phyloP scores from a whole-genome alignment of 2,888 invertebrate species.

The Drosophila algonquin region DNA sequence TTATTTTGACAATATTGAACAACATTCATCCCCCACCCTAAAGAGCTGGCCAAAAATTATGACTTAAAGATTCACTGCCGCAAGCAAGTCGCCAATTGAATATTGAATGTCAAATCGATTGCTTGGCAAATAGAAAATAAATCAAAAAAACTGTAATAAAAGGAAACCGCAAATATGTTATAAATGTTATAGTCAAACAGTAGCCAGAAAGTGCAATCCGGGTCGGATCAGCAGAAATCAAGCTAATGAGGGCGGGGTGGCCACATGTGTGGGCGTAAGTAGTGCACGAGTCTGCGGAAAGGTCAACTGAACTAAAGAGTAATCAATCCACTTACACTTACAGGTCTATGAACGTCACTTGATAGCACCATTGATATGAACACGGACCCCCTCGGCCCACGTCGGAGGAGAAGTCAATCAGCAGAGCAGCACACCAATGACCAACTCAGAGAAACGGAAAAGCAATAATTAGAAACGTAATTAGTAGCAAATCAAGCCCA shows the following conservation, averaged over 20 bases:
- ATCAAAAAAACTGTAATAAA: conserved; percentile 1
- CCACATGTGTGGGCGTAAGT: conserved; percentile 16
- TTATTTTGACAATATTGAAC: conserved; percentile 9
- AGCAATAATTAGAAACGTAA: conserved; percentile 73
- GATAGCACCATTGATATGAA: neutral
- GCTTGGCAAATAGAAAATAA: conserved; percentile 14
- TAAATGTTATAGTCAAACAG: conserved; percentile 1
- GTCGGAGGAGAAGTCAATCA: neutral
- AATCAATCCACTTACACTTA: neutral
- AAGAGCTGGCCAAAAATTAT: neutral
- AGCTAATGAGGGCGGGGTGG: conserved; percentile 5
- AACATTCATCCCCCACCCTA: neutral
- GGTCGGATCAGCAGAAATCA: neutral
- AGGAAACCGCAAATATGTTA: neutral
- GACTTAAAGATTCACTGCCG: conserved; percentile 9
- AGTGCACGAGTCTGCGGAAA: conserved; percentile 32
- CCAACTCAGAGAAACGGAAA: conserved; percentile 44
- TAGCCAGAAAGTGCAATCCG: neutral
- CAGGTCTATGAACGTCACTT: conserved; percentile 26
- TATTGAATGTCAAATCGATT: conserved; percentile 25
- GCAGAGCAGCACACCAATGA: conserved; percentile 16
- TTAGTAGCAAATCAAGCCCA: conserved; percentile 11
- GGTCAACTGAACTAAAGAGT: conserved; percentile 36
- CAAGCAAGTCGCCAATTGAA: neutral
- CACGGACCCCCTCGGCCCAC: neutral